A percentile compares a stretch with the other conserved stretches of the same genome.
phyloP scores from a whole-genome alignment of 2,113 vertebrate species.

The Myrmecophaga tridactyla region DNA sequence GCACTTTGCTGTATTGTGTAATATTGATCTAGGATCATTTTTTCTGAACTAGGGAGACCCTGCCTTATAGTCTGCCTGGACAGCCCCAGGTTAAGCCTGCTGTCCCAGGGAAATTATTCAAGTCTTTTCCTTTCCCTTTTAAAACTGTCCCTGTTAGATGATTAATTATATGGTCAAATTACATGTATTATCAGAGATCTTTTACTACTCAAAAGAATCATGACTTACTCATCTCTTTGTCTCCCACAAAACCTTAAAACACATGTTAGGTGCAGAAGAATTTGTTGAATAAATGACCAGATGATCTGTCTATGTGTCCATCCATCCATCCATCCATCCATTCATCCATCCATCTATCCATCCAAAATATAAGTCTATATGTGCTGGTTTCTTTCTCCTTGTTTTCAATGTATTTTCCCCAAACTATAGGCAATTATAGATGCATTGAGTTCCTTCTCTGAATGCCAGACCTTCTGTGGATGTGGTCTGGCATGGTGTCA shows the following conservation, averaged over 20 bases:
- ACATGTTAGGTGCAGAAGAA: not conserved
- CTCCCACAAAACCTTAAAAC: not conserved
- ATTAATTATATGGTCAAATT: not conserved
- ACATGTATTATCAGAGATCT: not conserved
- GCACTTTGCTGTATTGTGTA: not conserved
- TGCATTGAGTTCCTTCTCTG: not conserved
- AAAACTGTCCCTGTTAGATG: not conserved
- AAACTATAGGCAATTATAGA: not conserved
- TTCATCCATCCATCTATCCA: not conserved
- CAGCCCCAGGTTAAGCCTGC: not conserved
- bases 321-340: not conserved
- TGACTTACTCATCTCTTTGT: not conserved
- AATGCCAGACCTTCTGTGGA: not conserved
- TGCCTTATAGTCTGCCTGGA: not conserved
- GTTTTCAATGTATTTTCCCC: slow-evolving; percentile 11
- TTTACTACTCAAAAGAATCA: not conserved
- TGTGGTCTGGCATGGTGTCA: not conserved
- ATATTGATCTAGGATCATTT: not conserved
- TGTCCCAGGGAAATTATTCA: not conserved
- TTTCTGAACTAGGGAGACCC: not conserved
- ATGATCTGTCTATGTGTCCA: not conserved
- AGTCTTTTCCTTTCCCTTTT: not conserved
- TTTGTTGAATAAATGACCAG: not conserved
- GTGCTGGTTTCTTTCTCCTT: not conserved
- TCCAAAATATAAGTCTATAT: not conserved